Evolutionary conservation across 1,140 invertebrate species (phyloP).

Genomic region (Drosophila bocqueti): DNA sequence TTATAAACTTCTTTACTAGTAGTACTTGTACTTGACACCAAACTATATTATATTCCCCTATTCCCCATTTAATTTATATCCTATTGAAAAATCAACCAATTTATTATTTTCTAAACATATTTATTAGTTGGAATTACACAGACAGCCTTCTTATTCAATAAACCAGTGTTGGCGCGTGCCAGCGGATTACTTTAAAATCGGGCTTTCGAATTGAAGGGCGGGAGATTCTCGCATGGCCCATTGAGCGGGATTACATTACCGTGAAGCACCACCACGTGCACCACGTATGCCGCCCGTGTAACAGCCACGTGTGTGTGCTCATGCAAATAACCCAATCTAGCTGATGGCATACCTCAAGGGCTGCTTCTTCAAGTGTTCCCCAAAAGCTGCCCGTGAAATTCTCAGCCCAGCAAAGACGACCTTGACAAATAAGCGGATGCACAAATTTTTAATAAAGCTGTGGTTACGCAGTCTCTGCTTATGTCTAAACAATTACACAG

Average conservation of each 20-base stretch:
- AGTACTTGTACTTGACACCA: background rate
- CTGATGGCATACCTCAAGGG: conserved; percentile 16
- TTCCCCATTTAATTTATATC: background rate
- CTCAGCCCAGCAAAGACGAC: conserved; percentile 8
- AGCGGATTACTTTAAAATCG: conserved; percentile 26
- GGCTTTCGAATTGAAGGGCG: background rate
- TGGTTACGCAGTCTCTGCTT: background rate
- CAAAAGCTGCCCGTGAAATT: conserved; percentile 10
- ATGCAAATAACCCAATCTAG: conserved; percentile 28
- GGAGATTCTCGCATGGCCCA: background rate
- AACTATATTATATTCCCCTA: background rate
- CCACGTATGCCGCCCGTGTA: background rate
- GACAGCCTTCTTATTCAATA: background rate
- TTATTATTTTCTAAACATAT: background rate
- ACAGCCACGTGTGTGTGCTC: conserved; percentile 38
- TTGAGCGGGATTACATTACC: conserved; percentile 8
- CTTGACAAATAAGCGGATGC: conserved; percentile 31
- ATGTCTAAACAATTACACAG: background rate
- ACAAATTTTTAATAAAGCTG: conserved; percentile 2
- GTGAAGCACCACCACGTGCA: conserved; percentile 43
- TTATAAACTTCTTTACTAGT: background rate
- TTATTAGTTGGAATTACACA: background rate
- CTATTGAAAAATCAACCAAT: background rate
- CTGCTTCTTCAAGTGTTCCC: background rate
- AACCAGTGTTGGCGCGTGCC: conserved; percentile 13